Conservation (phyloP, 2,888 invertebrate species). For the Dryobota labecula region DNA sequence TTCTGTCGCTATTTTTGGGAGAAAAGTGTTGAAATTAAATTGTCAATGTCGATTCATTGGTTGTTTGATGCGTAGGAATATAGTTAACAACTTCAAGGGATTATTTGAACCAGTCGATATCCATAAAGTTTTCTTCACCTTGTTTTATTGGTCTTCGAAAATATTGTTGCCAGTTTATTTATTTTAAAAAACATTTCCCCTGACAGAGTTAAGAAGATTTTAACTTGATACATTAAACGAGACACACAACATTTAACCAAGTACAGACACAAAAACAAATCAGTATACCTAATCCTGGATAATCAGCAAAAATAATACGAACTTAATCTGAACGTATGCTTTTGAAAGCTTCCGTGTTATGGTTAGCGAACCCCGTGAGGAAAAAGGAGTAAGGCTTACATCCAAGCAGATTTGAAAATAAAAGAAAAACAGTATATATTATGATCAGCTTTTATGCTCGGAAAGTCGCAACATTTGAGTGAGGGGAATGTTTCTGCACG, state of each 20-base stretch:
- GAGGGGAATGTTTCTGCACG: constrained; percentile 30
- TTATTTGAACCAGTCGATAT: background rate
- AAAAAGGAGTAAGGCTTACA: constrained; percentile 21
- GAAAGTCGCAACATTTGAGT: constrained; percentile 37
- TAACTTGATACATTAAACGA: background rate
- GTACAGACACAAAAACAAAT: constrained; percentile 12
- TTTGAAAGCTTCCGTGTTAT: constrained; percentile 22
- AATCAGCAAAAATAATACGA: constrained; percentile 49
- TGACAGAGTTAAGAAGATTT: background rate
- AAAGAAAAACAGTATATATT: constrained; percentile 52
- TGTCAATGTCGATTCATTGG: background rate
- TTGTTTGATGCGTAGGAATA: background rate
- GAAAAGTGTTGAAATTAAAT: background rate
- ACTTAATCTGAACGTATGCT: constrained; percentile 39
- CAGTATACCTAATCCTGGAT: constrained; percentile 32
- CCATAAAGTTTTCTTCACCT: background rate
- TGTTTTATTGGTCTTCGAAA: background rate
- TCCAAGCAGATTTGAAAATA: constrained; percentile 47
- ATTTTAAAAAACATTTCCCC: background rate
- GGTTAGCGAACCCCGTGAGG: background rate
- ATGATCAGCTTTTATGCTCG: constrained; percentile 32
- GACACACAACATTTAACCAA: background rate
- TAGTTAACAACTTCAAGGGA: background rate
- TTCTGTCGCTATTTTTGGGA: background rate
- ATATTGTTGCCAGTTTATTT: background rate